Evolutionary conservation across 1,140 invertebrate genomes (phyloP), one percentile per base, ranked within the genome.

Genomic region (Argopecten irradians): DNA sequence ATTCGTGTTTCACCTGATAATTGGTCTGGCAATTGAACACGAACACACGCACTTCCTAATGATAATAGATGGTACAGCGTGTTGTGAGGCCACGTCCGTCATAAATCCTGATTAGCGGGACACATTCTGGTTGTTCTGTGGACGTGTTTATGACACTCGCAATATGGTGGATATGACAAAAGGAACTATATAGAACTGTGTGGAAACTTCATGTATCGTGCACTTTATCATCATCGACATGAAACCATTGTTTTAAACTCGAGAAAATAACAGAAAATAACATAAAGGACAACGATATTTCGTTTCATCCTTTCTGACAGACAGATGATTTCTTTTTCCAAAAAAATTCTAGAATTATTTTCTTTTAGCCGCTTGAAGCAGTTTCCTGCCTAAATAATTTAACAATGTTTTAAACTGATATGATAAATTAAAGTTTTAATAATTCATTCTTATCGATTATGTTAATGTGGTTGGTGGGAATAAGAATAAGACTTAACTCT

Each of bases 101-200:
- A 71, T 71, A 71, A 71, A 71, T 71, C 55, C 28, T n/a, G 55
- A 71, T 71, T 28, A 71, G 55, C 55, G n/a, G 55, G 55, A 71
- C 55, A 71, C 43, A n/a, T 71, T n/a, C n/a, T 71, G 28, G n/a
- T n/a, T n/a, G 2, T 3, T 22, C 2, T 5, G n/a, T 28, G 55
- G 55, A 71, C 55, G 16, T 28, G n/a, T 71, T 71, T 71, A 71
- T 71, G 55, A 71, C 1, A 71, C 55, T 28, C 22, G 28, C 55
- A 22, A 7, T 71, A 71, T 11, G 9, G n/a, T 71, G 13, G 3
- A 71, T 28, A 71, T 28, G 55, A 28, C 55, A 1, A n/a, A n/a
- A 16, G 55, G 28, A 1, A 71, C 55, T n/a, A 71, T 71, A 71
- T 71, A 71, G 2, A 71, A 71, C 16, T 11, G 55, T n/a, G n/a